These are phyloP conservation scores for Enhydra lutris DNA, from an alignment of 2,113 vertebrate species.

Conservation along the genomic window DNA sequence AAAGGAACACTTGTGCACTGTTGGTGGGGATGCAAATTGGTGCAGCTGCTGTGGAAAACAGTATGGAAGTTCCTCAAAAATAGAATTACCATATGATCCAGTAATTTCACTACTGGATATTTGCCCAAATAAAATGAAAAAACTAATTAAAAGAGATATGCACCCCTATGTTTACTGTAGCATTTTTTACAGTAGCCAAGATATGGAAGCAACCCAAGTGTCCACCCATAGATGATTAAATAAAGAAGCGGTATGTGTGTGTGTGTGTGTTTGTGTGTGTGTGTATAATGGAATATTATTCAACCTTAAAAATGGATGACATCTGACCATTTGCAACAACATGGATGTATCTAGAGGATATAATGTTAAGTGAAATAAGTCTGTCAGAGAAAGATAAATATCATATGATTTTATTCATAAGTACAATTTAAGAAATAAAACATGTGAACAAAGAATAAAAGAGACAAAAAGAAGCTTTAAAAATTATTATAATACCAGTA, in stretches of 20 bases:
- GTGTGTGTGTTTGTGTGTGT: not conserved
- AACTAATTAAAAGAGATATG: not conserved
- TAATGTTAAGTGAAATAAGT: not conserved
- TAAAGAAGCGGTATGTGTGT: not conserved
- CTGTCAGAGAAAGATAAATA: not conserved
- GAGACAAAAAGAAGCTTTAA: not conserved
- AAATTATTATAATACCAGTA: not conserved
- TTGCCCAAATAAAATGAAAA: not conserved
- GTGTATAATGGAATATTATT: not conserved
- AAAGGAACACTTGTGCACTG: not conserved
- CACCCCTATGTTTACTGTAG: not conserved
- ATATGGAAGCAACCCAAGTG: not conserved
- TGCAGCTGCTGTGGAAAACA: not conserved
- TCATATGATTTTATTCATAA: not conserved
- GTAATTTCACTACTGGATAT: not conserved
- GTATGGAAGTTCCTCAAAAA: not conserved
- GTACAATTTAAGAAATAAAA: not conserved
- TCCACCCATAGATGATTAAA: not conserved
- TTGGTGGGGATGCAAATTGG: not conserved
- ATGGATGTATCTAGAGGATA: not conserved
- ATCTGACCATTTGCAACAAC: not conserved
- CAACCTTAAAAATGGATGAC: not conserved
- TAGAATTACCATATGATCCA: not conserved
- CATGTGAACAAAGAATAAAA: not conserved
- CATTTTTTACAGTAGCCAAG: not conserved